Evolutionary conservation across 2,797 vertebrate species (phyloP), one percentile per base, ranked within the genome.

Genomic region (Staurois parvus): DNA sequence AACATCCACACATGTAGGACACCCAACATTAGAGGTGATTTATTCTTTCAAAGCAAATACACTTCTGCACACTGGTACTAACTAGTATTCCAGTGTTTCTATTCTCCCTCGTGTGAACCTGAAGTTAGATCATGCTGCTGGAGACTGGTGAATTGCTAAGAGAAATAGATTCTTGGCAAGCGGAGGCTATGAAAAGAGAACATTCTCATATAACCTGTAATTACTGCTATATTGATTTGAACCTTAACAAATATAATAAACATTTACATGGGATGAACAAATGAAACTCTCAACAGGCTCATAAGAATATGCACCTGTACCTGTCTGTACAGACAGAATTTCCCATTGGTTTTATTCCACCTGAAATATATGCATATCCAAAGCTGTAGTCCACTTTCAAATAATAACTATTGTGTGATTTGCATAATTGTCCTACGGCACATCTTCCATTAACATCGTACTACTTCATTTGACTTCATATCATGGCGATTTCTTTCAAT

Each of bases 401-500:
- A 75, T 85, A 69, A 67, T 79, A 74, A 73, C 26, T 45, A 48
- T 26, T 40, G 56, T 32, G 21, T 48, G 37, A 79, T 74, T 80
- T 80, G 42, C 30, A 75, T 85, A 69, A 76, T 69, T 81, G 80
- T 85, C 72, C 72, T 73, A 17, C 66, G 66, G 77, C 72, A 69
- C 42, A 75, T 68, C 72, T 34, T 75, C 62, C 66, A 80, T 76
- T 85, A 76, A 81, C 84, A 42, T 62, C 52, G 64, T 17, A 62
- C 67, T 52, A 85, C 72, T 75, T 56, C 62, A 85, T 76, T 85
- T 85, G 13, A 76, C 45, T 76, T 45, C 59, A 83, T 72, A 74
- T 76, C 28, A 86, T 67, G 40, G 74, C 62, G 69, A 81, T 81
- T 81, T 85, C 29, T 82, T 83, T 86, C 75, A 86, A 86, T 86